Percentiles rank a stretch among this genome's conserved stretches.
phyloP scores from a whole-genome alignment of 2,113 vertebrate species.

The Chamaetylas fuelleborni region DNA sequence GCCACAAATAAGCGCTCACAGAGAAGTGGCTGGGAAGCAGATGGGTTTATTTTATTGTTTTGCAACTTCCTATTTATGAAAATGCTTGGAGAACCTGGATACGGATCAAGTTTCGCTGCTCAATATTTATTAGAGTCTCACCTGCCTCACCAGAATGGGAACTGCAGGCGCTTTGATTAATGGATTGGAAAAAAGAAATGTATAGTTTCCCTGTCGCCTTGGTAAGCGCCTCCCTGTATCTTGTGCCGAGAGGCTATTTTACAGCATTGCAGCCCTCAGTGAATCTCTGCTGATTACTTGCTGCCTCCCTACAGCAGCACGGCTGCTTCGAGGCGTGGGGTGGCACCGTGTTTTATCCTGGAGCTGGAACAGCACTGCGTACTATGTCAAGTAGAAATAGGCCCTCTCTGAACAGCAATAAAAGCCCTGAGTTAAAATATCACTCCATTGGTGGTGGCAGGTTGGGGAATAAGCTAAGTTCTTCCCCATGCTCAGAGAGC shows the following conservation, averaged over 20 bases:
- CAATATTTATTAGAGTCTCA: slow-evolving; percentile 64
- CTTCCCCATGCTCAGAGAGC: neutral
- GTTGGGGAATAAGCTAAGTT: slow-evolving; percentile 14
- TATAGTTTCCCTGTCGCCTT: slow-evolving; percentile 56
- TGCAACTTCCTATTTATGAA: slow-evolving; percentile 65
- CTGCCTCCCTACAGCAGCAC: slow-evolving; percentile 25
- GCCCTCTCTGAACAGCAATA: slow-evolving; percentile 1
- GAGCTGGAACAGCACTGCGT: neutral
- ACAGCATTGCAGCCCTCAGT: slow-evolving; percentile 38
- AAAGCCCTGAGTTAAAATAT: slow-evolving; percentile 33
- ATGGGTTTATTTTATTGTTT: slow-evolving; percentile 12
- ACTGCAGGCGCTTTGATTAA: slow-evolving; percentile 53
- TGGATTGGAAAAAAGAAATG: slow-evolving; percentile 54
- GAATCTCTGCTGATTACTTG: slow-evolving; percentile 49
- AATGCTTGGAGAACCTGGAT: slow-evolving; percentile 44
- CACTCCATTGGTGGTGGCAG: neutral
- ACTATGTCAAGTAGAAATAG: slow-evolving; percentile 42
- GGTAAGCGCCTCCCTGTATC: slow-evolving; percentile 62
- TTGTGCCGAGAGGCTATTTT: slow-evolving; percentile 60
- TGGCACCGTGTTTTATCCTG: slow-evolving; percentile 8
- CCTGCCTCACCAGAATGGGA: slow-evolving; percentile 29
- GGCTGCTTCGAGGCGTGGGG: neutral
- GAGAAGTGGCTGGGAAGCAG: neutral
- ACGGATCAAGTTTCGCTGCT: slow-evolving; percentile 48
- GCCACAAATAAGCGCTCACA: neutral